Evolutionary conservation across 2,888 invertebrate species (phyloP), one percentile per base, ranked within the genome.

Genomic region (Pyrrhia umbra): DNA sequence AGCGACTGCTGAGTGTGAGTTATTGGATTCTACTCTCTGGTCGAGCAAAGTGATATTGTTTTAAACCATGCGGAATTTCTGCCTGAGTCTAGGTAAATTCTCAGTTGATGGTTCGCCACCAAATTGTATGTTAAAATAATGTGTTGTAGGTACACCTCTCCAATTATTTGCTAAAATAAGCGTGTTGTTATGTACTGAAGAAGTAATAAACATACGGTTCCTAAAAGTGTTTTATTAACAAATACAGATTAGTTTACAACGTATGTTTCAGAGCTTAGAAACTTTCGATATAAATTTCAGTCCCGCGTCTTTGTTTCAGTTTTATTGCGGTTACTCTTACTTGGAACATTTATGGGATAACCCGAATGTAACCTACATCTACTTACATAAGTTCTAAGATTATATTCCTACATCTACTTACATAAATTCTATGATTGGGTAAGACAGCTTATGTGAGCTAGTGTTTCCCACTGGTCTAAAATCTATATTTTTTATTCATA

Each of bases 281-380:
- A 64, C 34, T 77, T 67, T 60, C 16, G 9, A 56, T 37, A 68
- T 77, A 72, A 68, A 77, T 77, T 77, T 20, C 5, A 21, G 15
- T 9, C 6, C 6, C 16, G 18, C 15, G 47, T 43, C 52, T 58
- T 59, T 55, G 62, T 49, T 71, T 77, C 34, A 52, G 61, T 77
- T 77, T 73, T 77, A 68, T 73, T 68, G 55, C 55, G 18, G 65
- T 60, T 46, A 64, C 56, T 72, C 64, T 20, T 10, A 49, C 30
- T 10, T 20, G 15, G 6, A 15, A 37, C 54, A 20, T 51, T 60
- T 52, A 74, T n/a, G 39, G 42, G 18, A 9, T 49, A 47, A 39
- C 49, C 49, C 27, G 20, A 18, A 34, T 47, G 56, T 47, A 57
- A 52, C 23, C 21, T 20, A 49, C 4, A 4, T 27, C n/a, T 51